Percentiles rank a stretch among this genome's conserved stretches.
Evolutionary conservation across 2,113 vertebrate genomes (phyloP).

Genomic region (Colius striatus): DNA sequence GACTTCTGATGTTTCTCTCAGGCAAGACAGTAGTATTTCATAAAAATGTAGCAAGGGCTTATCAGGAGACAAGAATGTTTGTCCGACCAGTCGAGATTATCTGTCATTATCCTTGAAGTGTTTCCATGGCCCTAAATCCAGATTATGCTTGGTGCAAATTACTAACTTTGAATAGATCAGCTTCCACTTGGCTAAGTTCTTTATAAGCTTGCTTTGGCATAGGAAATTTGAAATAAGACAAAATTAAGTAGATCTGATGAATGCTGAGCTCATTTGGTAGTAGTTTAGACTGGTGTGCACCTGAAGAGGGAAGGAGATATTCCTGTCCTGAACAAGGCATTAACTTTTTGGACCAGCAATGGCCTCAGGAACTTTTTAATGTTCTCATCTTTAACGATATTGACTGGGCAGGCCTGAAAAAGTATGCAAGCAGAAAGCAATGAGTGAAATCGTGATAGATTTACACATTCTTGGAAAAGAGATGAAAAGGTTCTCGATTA

Average conservation of each 20-base stretch:
- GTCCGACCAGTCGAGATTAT: background rate
- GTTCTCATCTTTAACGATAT: background rate
- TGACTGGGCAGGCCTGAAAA: background rate
- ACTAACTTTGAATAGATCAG: background rate
- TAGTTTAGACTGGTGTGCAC: background rate
- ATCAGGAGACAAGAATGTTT: background rate
- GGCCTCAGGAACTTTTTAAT: background rate
- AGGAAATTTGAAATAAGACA: background rate
- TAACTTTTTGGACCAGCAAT: background rate
- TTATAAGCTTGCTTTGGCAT: background rate
- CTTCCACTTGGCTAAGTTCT: background rate
- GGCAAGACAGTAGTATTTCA: background rate
- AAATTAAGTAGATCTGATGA: background rate
- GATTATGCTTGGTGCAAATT: background rate
- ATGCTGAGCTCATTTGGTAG: rapidly evolving
- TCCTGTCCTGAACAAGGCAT: background rate
- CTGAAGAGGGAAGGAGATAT: background rate
- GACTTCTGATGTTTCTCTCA: background rate
- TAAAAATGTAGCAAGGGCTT: background rate
- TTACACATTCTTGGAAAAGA: background rate
- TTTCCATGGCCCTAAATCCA: background rate
- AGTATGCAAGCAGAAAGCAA: background rate
- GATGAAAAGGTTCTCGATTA: background rate
- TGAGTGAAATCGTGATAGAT: background rate
- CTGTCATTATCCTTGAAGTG: background rate